These are phyloP conservation scores for Agrochola macilenta DNA, from an alignment of 2,888 invertebrate genomes.

Conservation along the genomic window DNA sequence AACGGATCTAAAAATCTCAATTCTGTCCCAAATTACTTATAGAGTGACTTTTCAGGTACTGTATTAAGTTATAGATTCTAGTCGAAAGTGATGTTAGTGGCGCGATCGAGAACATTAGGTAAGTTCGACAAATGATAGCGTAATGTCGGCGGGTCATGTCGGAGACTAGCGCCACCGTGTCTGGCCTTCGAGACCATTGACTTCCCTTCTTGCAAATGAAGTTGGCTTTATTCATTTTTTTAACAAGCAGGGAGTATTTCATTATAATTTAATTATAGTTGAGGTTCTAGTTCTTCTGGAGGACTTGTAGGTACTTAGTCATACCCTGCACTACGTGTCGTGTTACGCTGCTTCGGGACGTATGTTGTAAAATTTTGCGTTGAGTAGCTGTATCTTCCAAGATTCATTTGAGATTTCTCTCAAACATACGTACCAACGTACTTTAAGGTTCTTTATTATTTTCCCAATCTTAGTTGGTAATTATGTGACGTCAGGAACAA, in stretches of 20 bases:
- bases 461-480: neutral
- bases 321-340: neutral
- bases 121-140: conserved; percentile 80
- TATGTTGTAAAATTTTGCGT: neutral
- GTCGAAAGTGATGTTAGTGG: conserved; percentile 56
- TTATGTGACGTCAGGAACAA: neutral
- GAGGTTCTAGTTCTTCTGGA: conserved; percentile 11
- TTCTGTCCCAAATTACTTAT: neutral
- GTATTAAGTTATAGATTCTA: conserved; percentile 49
- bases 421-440: neutral
- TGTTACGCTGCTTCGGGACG: neutral
- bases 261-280: conserved; percentile 34
- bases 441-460: neutral
- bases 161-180: conserved; percentile 81
- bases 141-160: conserved; percentile 78
- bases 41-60: conserved; percentile 16
- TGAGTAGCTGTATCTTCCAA: neutral
- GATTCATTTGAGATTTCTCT: neutral
- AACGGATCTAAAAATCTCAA: conserved; percentile 18
- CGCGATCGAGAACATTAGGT: conserved; percentile 81
- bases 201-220: conserved; percentile 78
- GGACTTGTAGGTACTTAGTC: neutral
- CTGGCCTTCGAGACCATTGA: conserved; percentile 82
- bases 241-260: conserved; percentile 44
- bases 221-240: conserved; percentile 58